Percentiles rank a stretch among this genome's conserved stretches.
Conservation (phyloP, 2,113 vertebrate species). For the Thamnaconus septentrionalis region DNA sequence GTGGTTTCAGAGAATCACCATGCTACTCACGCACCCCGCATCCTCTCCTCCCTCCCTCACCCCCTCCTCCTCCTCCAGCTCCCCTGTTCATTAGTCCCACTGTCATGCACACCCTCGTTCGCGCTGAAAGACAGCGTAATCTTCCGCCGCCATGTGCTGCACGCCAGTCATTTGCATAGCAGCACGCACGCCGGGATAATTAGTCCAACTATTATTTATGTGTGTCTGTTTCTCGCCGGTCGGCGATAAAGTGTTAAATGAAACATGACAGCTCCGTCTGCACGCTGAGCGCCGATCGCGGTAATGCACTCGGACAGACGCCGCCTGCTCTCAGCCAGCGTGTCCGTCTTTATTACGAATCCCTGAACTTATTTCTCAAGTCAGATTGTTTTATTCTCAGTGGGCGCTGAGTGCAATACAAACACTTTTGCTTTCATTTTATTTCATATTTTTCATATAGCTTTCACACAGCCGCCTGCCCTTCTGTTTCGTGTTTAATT, state of each 20-base stretch:
- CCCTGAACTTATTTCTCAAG: background rate
- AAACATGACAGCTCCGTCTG: constrained; percentile 46
- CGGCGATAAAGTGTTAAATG: constrained; percentile 59
- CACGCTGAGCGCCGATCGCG: constrained; percentile 13
- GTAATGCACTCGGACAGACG: constrained; percentile 36
- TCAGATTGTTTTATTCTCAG: background rate
- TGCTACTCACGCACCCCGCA: constrained; percentile 29
- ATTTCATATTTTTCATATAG: background rate
- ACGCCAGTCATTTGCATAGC: constrained; percentile 58
- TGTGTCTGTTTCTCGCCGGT: constrained; percentile 36
- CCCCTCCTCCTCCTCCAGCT: constrained; percentile 13
- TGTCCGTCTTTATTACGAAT: background rate
- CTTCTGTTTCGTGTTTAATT: background rate
- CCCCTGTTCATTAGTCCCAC: constrained; percentile 9
- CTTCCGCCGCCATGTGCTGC: constrained; percentile 51
- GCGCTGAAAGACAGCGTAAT: constrained; percentile 50
- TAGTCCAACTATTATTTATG: constrained; percentile 49
- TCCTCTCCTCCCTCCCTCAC: constrained; percentile 2
- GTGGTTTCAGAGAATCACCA: constrained; percentile 53
- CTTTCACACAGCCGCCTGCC: too few relatives aligned
- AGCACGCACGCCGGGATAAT: constrained; percentile 53
- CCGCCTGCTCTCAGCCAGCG: background rate
- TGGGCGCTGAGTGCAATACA: background rate
- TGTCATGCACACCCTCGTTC: constrained; percentile 34
- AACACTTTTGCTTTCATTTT: background rate